phyloP scores from a whole-genome alignment of 2,797 vertebrate genomes.

The Hemitrygon akajei region DNA sequence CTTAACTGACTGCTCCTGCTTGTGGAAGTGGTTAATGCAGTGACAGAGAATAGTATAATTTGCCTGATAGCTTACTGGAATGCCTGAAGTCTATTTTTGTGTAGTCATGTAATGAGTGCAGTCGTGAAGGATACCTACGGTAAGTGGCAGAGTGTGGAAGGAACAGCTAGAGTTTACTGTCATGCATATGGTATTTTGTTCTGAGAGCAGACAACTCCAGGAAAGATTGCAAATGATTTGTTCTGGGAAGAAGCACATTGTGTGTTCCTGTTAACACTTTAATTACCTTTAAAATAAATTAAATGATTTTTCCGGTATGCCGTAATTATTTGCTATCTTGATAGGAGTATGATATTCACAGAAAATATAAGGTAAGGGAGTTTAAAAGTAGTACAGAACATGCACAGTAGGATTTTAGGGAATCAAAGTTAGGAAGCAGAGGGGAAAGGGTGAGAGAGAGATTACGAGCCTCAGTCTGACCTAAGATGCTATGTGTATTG shows the following conservation, averaged over 20 bases:
- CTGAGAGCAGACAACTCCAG: background rate
- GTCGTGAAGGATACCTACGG: background rate
- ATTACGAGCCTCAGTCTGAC: background rate
- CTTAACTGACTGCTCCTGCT: background rate
- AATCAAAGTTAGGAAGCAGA: background rate
- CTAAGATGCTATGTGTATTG: background rate
- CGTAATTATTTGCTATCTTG: background rate
- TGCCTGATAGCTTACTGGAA: conserved; percentile 32
- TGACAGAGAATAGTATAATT: background rate
- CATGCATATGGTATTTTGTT: background rate
- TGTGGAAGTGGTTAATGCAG: conserved; percentile 31
- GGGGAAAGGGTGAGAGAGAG: background rate
- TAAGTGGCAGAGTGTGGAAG: background rate
- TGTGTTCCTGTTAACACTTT: background rate
- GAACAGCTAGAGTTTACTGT: background rate
- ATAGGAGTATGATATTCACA: background rate
- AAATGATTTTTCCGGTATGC: background rate
- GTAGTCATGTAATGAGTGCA: background rate
- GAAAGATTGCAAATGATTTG: background rate
- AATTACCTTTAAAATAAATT: background rate
- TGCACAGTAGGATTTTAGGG: background rate
- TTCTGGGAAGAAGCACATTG: background rate
- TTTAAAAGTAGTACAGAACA: background rate
- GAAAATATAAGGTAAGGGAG: background rate
- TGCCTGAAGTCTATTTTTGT: conserved; percentile 22